Evolutionary conservation across 2,797 vertebrate species (phyloP).

Genomic region (Phoxinus dragarum): DNA sequence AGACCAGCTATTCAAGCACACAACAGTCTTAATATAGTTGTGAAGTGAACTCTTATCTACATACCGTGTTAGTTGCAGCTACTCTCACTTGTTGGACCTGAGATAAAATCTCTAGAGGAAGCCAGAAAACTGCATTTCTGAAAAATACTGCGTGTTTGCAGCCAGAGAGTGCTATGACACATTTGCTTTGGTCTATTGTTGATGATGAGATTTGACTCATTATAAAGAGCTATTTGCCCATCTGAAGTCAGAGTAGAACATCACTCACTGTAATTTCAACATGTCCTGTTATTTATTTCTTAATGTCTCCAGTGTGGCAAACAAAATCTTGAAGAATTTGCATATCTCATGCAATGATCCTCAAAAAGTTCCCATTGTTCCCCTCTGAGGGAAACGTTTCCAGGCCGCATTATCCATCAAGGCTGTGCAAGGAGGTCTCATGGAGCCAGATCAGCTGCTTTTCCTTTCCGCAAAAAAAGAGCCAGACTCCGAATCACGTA

Average conservation of each 20-base stretch:
- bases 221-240: background rate
- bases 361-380: background rate
- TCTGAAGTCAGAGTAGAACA: background rate
- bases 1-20: background rate
- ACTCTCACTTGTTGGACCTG: background rate
- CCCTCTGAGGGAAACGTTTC: background rate
- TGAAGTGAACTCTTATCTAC: background rate
- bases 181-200: background rate
- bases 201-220: conserved; percentile 15
- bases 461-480: background rate
- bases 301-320: background rate
- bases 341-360: background rate
- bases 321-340: background rate
- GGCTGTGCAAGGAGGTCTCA: background rate
- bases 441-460: conserved; percentile 22
- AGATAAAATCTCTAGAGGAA: conserved; percentile 11
- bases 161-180: conserved; percentile 6
- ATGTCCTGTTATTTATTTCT: conserved; percentile 10
- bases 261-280: conserved; percentile 27
- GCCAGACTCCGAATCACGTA: conserved; percentile 26
- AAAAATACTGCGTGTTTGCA: background rate
- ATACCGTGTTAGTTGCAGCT: background rate
- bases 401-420: conserved; percentile 7
- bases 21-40: background rate
- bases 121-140: conserved; percentile 17